Evolutionary conservation across 1,140 invertebrate species (phyloP).

Genomic region (Episyrphus balteatus): DNA sequence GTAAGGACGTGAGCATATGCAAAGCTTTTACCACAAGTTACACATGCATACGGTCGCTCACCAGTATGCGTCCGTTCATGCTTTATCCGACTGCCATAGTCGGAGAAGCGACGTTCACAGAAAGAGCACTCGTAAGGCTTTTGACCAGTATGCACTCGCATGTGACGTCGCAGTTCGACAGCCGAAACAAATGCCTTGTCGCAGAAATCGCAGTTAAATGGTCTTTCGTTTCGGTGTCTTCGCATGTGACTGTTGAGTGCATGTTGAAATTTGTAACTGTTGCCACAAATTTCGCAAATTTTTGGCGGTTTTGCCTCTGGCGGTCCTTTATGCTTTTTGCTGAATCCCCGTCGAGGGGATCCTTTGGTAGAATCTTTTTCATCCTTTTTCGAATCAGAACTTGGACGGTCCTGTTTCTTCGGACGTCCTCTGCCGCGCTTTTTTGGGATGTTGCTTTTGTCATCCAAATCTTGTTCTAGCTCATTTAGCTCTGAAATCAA

Average conservation of each 20-base stretch:
- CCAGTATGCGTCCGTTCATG: conserved; percentile 67
- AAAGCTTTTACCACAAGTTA: conserved; percentile 58
- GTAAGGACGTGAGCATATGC: conserved; percentile 51
- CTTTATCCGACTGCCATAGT: conserved; percentile 47
- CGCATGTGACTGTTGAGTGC: conserved; percentile 33
- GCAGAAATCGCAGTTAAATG: conserved; percentile 30
- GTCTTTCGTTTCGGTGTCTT: conserved; percentile 28
- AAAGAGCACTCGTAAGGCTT: conserved; percentile 57
- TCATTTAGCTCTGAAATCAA: conserved; percentile 6
- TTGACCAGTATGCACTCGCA: conserved; percentile 32
- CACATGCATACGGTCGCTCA: conserved; percentile 58
- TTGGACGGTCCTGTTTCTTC: conserved; percentile 1
- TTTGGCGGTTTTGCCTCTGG: conserved; percentile 13
- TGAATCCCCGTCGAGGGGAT: background rate
- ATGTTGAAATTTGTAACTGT: conserved; percentile 34
- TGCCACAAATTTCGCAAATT: conserved; percentile 34
- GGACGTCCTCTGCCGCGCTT: background rate
- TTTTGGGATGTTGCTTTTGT: background rate
- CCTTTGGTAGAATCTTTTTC: background rate
- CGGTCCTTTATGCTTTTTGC: background rate
- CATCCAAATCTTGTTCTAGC: background rate
- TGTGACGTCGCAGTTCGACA: conserved; percentile 32
- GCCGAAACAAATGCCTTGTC: conserved; percentile 33
- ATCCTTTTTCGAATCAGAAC: conserved; percentile 3
- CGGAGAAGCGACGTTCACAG: conserved; percentile 57